phyloP scores from a whole-genome alignment of 2,797 vertebrate species.

The Rhinoraja longicauda region DNA sequence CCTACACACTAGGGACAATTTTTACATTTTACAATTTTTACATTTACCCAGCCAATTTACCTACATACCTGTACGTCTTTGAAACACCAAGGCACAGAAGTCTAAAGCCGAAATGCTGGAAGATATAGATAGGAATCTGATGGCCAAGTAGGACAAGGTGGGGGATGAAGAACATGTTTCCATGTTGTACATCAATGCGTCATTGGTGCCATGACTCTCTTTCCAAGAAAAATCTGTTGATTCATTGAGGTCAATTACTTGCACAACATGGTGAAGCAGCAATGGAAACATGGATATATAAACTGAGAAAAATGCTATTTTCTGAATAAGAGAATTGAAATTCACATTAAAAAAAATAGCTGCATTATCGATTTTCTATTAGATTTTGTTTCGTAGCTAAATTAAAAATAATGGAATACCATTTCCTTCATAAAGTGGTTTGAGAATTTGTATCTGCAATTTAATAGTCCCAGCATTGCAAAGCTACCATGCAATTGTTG shows the following conservation, averaged over 20 bases:
- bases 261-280: neutral
- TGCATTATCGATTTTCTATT: constrained; percentile 2
- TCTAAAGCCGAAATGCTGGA: too few relatives aligned
- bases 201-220: neutral
- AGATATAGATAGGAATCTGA: too few relatives aligned
- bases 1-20: too few relatives aligned
- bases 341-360: neutral
- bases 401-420: neutral
- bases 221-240: neutral
- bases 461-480: neutral
- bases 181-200: neutral
- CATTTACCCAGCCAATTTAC: too few relatives aligned
- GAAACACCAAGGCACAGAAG: too few relatives aligned
- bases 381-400: neutral
- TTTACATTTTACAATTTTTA: too few relatives aligned
- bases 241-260: neutral
- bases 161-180: too few relatives aligned
- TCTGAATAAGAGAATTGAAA: neutral
- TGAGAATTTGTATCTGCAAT: neutral
- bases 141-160: too few relatives aligned
- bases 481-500: neutral
- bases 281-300: neutral
- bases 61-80: too few relatives aligned
- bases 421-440: neutral
- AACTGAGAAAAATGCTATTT: neutral